phyloP scores from a whole-genome alignment of 1,140 invertebrate species.

The Zaprionus davidi region DNA sequence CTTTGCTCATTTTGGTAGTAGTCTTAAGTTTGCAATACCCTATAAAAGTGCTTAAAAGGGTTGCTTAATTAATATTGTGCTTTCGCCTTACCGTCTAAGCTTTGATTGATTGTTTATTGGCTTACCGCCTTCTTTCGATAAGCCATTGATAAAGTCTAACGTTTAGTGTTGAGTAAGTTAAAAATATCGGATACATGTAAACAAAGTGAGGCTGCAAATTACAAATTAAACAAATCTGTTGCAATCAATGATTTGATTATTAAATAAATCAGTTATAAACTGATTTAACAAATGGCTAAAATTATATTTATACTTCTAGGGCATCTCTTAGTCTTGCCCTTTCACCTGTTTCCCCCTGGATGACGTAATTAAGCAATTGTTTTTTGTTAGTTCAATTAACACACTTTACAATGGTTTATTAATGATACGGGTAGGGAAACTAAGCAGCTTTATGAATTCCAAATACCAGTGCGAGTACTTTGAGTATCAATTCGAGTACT shows the following conservation, averaged over 20 bases:
- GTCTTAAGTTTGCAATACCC: background rate
- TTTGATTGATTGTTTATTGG: no score
- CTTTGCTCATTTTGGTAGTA: conserved; percentile 3
- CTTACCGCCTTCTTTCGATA: no score
- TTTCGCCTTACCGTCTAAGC: background rate
- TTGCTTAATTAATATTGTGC: background rate
- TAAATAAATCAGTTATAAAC: no score
- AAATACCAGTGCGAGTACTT: background rate
- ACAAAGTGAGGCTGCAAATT: no score
- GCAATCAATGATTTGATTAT: no score
- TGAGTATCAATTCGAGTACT: conserved; percentile 40
- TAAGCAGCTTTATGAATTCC: conserved; percentile 33
- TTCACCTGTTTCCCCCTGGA: background rate
- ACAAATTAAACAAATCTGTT: no score
- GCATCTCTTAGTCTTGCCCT: conserved; percentile 10
- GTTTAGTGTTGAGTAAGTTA: no score
- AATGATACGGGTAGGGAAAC: conserved; percentile 51
- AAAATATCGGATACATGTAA: no score
- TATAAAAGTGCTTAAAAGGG: background rate
- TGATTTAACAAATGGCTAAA: no score
- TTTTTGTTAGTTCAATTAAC: conserved; percentile 57
- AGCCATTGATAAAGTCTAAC: no score
- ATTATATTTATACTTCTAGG: background rate
- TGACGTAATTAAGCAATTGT: conserved; percentile 68
- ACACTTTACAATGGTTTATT: conserved; percentile 69